A percentile compares a stretch with the other conserved stretches of the same genome.
phyloP scores from a whole-genome alignment of 1,140 invertebrate species.

The Alviniconcha marisindica region DNA sequence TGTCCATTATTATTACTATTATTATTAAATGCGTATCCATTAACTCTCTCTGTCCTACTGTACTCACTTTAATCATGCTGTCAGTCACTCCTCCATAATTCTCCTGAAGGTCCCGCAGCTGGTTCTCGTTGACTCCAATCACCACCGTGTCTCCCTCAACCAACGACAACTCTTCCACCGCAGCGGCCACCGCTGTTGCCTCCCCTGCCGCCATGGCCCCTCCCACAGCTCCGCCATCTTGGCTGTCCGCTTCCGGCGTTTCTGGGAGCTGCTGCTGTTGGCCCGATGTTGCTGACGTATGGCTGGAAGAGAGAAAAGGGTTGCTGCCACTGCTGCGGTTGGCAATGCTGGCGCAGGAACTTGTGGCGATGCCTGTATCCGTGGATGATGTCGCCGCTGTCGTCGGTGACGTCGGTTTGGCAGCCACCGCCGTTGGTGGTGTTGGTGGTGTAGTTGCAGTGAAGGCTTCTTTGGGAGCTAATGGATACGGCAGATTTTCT shows the following conservation, averaged over 20 bases:
- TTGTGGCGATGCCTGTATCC: neutral
- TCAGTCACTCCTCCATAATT: constrained; percentile 19
- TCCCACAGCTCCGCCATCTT: neutral
- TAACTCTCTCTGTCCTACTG: too few species aligned
- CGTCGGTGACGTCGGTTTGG: neutral
- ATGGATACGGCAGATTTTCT: neutral
- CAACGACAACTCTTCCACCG: neutral
- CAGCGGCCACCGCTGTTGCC: neutral
- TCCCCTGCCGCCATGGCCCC: neutral
- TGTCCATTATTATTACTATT: too few species aligned
- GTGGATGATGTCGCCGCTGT: neutral
- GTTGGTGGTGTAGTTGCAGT: neutral
- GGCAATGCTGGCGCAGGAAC: neutral
- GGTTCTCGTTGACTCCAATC: constrained; percentile 24
- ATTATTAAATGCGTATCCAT: too few species aligned
- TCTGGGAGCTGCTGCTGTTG: neutral
- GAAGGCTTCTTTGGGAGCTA: constrained; percentile 9
- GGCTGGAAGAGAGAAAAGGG: neutral
- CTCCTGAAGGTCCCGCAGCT: constrained; percentile 32
- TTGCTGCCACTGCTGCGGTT: neutral
- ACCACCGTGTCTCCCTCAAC: constrained; percentile 28
- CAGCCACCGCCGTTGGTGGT: neutral
- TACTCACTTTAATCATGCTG: constrained; percentile 25
- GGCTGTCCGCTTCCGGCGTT: neutral
- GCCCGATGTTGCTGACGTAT: too few species aligned